Conservation (phyloP, 2,888 invertebrate genomes). For the Conistra vaccinii region DNA sequence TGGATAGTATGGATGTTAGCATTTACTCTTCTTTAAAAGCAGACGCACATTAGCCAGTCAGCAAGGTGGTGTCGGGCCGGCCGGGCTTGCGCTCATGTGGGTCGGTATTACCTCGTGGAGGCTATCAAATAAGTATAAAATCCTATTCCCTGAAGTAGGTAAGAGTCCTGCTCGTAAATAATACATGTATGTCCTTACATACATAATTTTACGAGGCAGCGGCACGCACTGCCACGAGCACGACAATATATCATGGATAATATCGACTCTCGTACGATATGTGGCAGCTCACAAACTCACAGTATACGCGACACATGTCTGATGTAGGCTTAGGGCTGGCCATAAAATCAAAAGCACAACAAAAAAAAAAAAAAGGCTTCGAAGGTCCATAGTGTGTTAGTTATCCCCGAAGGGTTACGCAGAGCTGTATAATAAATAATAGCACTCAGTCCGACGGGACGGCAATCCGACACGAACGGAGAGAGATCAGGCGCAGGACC, state of each 20-base stretch:
- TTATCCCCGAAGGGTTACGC: too few relatives aligned
- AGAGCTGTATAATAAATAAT: neutral
- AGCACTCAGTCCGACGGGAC: too few relatives aligned
- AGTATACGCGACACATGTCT: neutral
- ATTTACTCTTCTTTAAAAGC: too few relatives aligned
- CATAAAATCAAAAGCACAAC: too few relatives aligned
- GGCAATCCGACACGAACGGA: too few relatives aligned
- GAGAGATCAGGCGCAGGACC: too few relatives aligned
- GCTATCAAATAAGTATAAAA: neutral
- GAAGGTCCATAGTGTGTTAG: too few relatives aligned
- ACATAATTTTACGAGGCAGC: neutral
- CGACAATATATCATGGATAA: neutral
- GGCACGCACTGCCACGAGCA: neutral
- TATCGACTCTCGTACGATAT: neutral
- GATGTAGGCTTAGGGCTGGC: neutral
- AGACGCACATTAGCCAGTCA: neutral
- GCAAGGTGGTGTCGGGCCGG: neutral
- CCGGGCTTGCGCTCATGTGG: neutral
- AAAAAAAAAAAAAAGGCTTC: too few relatives aligned
- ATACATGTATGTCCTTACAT: neutral
- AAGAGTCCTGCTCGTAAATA: neutral
- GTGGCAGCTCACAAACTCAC: neutral
- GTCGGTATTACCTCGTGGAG: neutral
- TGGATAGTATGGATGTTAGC: too few relatives aligned
- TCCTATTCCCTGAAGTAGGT: neutral